phyloP scores from a whole-genome alignment of 2,113 vertebrate genomes.

The Atherinomorus stipes region DNA sequence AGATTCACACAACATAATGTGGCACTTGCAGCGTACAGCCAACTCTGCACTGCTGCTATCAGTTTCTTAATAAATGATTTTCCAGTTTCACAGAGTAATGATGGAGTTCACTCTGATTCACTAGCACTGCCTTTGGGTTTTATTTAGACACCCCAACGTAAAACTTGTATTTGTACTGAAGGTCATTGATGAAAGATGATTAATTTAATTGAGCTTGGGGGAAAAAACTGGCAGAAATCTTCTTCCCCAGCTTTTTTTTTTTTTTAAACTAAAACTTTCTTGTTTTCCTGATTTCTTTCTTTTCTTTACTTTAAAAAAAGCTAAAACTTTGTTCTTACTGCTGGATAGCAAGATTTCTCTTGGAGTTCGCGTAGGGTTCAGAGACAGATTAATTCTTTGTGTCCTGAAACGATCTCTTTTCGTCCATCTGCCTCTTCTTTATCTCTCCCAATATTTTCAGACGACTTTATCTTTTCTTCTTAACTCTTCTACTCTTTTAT shows the following conservation, averaged over 20 bases:
- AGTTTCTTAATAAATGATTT: conserved; percentile 25
- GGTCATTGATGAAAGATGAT: not conserved
- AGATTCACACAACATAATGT: conserved; percentile 73
- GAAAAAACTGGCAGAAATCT: too few species aligned
- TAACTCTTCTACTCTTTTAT: not conserved
- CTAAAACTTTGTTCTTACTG: too few species aligned
- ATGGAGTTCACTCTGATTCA: not conserved
- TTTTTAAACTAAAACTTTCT: too few species aligned
- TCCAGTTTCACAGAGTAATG: conserved; percentile 13
- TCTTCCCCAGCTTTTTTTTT: too few species aligned
- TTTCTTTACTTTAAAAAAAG: too few species aligned
- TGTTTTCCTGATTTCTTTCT: too few species aligned
- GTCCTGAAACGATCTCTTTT: not conserved
- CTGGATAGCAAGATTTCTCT: too few species aligned
- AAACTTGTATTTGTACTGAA: not conserved
- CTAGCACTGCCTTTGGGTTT: not conserved
- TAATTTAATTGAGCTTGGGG: too few species aligned
- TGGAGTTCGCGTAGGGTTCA: too few species aligned
- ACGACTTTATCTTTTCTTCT: not conserved
- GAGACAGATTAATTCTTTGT: not conserved
- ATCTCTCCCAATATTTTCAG: not conserved
- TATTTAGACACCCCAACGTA: not conserved
- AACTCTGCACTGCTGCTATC: conserved; percentile 47
- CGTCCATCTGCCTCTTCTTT: not conserved
- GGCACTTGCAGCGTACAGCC: conserved; percentile 53